Conservation (phyloP, 2,888 invertebrate species). For the Drosophila picticornis region DNA sequence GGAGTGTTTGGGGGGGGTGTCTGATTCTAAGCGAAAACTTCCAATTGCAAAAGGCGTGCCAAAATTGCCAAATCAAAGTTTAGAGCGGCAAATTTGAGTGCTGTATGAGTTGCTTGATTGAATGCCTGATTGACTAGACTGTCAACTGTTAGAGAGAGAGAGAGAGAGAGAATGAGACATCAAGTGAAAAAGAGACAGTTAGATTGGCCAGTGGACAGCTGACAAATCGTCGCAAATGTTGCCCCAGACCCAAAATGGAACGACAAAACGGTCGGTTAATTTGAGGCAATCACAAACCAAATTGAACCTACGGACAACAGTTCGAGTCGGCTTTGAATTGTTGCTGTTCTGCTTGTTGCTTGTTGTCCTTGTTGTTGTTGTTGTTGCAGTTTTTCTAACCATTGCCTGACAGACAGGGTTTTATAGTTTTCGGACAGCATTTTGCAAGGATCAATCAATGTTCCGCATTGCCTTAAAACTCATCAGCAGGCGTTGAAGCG, state of each 20-base stretch:
- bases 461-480: slow-evolving; percentile 22
- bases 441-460: slow-evolving; percentile 65
- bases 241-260: slow-evolving; percentile 18
- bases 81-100: slow-evolving; percentile 57
- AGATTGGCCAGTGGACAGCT: slow-evolving; percentile 59
- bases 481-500: slow-evolving; percentile 16
- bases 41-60: slow-evolving; percentile 71
- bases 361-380: slow-evolving; percentile 1
- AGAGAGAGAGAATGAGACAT: slow-evolving; percentile 6
- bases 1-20: slow-evolving; percentile 14
- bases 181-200: slow-evolving; percentile 14
- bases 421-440: slow-evolving; percentile 47
- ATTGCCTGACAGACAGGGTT: slow-evolving; percentile 29
- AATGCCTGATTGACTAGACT: slow-evolving; percentile 71
- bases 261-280: slow-evolving; percentile 65
- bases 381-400: slow-evolving; percentile 19
- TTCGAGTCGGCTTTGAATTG: slow-evolving; percentile 11
- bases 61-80: slow-evolving; percentile 77
- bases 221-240: slow-evolving; percentile 63
- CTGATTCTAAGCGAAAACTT: slow-evolving; percentile 45
- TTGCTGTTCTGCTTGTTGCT: background rate
- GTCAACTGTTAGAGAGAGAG: slow-evolving; percentile 7
- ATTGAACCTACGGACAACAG: slow-evolving; percentile 55
- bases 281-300: slow-evolving; percentile 75
- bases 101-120: slow-evolving; percentile 68